Percentiles rank a stretch among this genome's conserved stretches.
Conservation (phyloP, 2,797 vertebrate species). For the Selene dorsalis region DNA sequence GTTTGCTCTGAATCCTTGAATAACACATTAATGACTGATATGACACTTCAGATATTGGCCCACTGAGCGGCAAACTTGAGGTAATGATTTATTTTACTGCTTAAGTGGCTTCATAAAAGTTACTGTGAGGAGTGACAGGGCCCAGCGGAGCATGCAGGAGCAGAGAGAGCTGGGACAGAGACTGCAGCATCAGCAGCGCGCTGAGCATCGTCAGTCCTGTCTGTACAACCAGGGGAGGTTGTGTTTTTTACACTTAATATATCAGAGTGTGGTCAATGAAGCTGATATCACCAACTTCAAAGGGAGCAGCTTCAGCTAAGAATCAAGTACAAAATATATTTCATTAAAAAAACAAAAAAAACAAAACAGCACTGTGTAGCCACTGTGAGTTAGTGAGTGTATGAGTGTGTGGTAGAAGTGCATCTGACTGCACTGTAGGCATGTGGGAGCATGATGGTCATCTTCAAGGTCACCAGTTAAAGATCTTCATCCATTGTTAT, state of each 20-base stretch:
- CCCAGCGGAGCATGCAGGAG: constrained; percentile 74
- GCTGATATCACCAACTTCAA: constrained; percentile 3
- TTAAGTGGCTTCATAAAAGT: not conserved
- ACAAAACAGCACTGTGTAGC: not conserved
- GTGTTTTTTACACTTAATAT: constrained; percentile 43
- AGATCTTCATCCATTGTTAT: constrained; percentile 72
- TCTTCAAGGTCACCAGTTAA: constrained; percentile 68
- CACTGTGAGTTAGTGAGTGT: no score
- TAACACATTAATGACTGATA: not conserved
- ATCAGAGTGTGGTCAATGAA: constrained; percentile 4
- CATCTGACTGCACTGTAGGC: constrained; percentile 71
- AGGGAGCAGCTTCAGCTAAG: no score
- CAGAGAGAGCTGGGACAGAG: constrained; percentile 69
- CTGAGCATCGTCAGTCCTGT: constrained; percentile 82
- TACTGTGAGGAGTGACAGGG: constrained; percentile 67
- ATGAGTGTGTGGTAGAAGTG: not conserved
- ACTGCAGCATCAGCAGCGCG: constrained; percentile 78
- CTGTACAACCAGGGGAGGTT: constrained; percentile 86
- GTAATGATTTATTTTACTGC: constrained; percentile 2
- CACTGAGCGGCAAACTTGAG: not conserved
- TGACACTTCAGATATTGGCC: not conserved
- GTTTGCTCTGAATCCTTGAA: not conserved
- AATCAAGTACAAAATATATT: constrained; percentile 4
- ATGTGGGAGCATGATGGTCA: constrained; percentile 54
- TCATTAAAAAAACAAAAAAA: not conserved